Evolutionary conservation across 2,888 invertebrate species (phyloP), one percentile per base, ranked within the genome.

Genomic region (Conistra vaccinii): DNA sequence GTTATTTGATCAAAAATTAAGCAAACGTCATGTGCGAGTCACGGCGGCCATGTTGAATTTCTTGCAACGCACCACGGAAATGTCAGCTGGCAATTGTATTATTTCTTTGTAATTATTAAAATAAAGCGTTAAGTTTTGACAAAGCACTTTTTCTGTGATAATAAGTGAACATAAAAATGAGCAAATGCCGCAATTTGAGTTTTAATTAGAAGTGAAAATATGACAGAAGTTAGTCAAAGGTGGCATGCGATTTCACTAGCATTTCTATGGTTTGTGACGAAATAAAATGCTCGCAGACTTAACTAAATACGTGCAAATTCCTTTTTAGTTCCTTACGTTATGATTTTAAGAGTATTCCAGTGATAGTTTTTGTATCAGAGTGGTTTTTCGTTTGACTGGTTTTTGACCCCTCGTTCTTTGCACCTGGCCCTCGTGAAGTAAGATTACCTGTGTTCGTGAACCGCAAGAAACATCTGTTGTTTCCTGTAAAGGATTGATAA

Each of bases 21-120:
- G 90, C 82, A 92, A 95, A 95, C 95, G 95, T 95, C 95, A 95
- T 94, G 91, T 93, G 92, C 91, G 90, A 95, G 91, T 94, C 94
- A 93, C 91, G 77, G 63, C 95, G 92, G 96, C 96, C 96, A 96
- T 96, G 93, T 96, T 96, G 96, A 95, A 95, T 95, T 95, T 95
- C 94, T 93, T 95, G 94, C 95, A 96, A 96, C 96, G 95, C 95
- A 95, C 92, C 93, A 93, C 93, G 95, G 96, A 96, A 95, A 96
- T 96, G 96, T 96, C 96, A 96, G 96, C 96, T 96, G 96, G 96
- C 93, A 92, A 93, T 93, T 93, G 94, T 95, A 92, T 90, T 91
- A 93, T 90, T 95, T 95, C 92, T 92, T 85, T 92, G 88, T 90
- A 93, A 94, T 88, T 91, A 91, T 89, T 95, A 92, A 92, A 93